Evolutionary conservation across 2,113 vertebrate species (phyloP), one percentile per base, ranked within the genome.

Genomic region (Martes martes): DNA sequence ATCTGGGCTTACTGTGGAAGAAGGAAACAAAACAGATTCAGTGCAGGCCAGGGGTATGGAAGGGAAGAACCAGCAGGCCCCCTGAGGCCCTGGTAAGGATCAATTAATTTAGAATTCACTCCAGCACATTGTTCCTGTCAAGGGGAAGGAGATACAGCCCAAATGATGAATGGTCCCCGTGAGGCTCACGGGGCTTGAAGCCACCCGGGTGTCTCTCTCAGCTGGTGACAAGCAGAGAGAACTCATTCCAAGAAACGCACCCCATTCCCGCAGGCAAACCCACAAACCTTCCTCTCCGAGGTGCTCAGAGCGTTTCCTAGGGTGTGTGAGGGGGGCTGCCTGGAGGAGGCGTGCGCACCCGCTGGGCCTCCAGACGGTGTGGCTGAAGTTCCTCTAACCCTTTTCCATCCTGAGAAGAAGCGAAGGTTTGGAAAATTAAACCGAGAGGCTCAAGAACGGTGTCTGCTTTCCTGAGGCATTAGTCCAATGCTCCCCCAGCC

Each of bases 321-420:
- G 1, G 0, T 7, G 52, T 36, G 31, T 15, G 39, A 6, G 11
- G 39, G 5, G 52, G 13, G 14, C 57, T 86, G 33, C 11, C 0
- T 4, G 1, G 33, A 76, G 36, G 52, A 69, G 10, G 24, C 16
- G 0, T 11, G 24, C 0, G 36, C 14, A 14, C 83, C 52, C 15
- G 1, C 31, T 7, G 0, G 50, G 14, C 59, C 47, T 42, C 79
- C 69, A 42, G 8, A 78, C 0, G 0, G 14, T 3, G 3, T n/a
- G 24, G n/a, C 16, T 74, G 45, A 52, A 23, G 13, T 28, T n/a
- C 67, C 78, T 76, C 24, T 36, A 33, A 19, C 24, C 42, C 10
- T 31, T 57, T 39, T 50, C 50, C 39, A 76, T 18, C 45, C 57
- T 8, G 78, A 36, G 76, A 73, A 47, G 28, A 63, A 59, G 36